Conservation (phyloP, 2,113 vertebrate genomes). For the Pelvicachromis taeniatus region DNA sequence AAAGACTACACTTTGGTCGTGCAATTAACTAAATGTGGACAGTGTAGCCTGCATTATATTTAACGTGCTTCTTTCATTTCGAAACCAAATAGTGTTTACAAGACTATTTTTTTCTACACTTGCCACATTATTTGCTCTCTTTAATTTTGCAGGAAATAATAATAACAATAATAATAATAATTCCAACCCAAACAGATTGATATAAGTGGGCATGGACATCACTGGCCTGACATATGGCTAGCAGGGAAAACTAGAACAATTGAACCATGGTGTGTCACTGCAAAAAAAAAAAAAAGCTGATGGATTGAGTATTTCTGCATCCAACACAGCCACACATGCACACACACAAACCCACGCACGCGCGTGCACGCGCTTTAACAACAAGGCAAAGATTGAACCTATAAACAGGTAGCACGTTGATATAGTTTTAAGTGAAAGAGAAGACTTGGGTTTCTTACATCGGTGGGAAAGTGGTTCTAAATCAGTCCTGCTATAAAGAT, state of each 20-base stretch:
- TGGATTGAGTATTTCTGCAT: slow-evolving; percentile 43
- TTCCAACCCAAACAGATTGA: slow-evolving; percentile 39
- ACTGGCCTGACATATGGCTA: slow-evolving; percentile 70
- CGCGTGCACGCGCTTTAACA: slow-evolving; percentile 18
- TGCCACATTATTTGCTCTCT: background rate
- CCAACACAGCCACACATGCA: slow-evolving; percentile 24
- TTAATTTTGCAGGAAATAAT: background rate
- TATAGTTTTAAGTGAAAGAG: slow-evolving; percentile 5
- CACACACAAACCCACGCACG: background rate
- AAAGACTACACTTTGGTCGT: background rate
- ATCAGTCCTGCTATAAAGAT: slow-evolving; percentile 52
- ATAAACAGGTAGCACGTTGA: slow-evolving; percentile 27
- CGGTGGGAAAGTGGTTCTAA: slow-evolving; percentile 55
- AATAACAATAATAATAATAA: background rate
- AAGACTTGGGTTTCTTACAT: slow-evolving; percentile 16
- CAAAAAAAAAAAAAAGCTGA: slow-evolving; percentile 25
- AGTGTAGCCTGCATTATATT: background rate
- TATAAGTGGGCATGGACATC: slow-evolving; percentile 48
- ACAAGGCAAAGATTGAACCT: slow-evolving; percentile 39
- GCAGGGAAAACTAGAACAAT: slow-evolving; percentile 72
- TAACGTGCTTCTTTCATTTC: background rate
- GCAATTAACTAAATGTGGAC: background rate
- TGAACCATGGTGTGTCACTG: slow-evolving; percentile 63
- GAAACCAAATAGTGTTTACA: background rate
- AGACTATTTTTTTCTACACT: background rate